Base-by-base conservation (phyloP, 1,140 invertebrate genomes). In the Bradysia coprophila region DNA sequence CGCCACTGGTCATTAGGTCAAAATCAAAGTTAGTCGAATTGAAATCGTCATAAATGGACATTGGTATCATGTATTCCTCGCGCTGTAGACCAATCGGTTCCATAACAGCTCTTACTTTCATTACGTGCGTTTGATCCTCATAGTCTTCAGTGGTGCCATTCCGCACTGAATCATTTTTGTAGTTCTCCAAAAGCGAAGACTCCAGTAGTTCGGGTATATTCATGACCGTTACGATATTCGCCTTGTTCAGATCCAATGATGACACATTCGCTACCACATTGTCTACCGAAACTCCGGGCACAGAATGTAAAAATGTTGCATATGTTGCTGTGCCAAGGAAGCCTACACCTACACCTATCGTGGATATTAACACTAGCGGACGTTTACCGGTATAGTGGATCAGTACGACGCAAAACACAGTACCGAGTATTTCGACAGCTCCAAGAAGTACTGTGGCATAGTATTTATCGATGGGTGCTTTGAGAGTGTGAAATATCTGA, bases 331-430 rank as follows among this genome's bases (percentile, higher is more conserved):
- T 20, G 0, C 70, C 48, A 0, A 76, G 46, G 43, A 79, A 77
- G 47, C 75, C 75, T 2, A 73, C 5, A 0, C 68, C 73, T 0
- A 68, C 71, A 20, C 71, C 72, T 1, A 65, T 56, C 2, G 79
- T 71, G 1, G 79, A 81, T 6, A 76, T 49, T n/a, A 82, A 67
- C 0, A 70, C 67, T 22, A 84, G 52, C 0, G 67, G 65, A 20
- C 81, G 59, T 51, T 83, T 83, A 2, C 81, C 81, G 0, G 71
- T 70, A 45, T 72, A 76, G 46, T 77, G 76, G 0, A 84, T 74
- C 2, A 73, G 49, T 3, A 70, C 32, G 0, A 81, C 72, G 48
- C 78, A 80, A 15, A 71, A 37, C 2, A 73, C 47, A 0, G 73
- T 70, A 0, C 78, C 78, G 3, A 75, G 16, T 15, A 83, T 58